Conservation (phyloP, 2,888 invertebrate species). For the Lithosia quadra region DNA sequence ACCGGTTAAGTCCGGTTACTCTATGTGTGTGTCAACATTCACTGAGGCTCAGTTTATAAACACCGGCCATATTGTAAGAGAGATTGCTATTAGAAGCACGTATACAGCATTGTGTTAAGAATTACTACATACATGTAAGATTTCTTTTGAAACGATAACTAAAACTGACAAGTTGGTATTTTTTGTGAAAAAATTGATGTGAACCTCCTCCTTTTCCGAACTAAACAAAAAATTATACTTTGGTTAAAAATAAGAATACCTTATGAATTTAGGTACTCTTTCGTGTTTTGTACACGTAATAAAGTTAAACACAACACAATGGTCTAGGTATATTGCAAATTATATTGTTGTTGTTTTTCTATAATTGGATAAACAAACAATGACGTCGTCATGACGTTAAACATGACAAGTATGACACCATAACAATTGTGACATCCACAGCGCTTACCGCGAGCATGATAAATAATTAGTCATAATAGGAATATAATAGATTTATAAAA, state of each 20-base stretch:
- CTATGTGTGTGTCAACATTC: slow-evolving; percentile 52
- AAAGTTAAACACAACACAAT: neutral
- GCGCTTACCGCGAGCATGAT: neutral
- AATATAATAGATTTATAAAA: no score
- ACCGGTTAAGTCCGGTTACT: slow-evolving; percentile 58
- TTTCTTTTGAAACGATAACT: slow-evolving; percentile 32
- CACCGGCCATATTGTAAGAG: slow-evolving; percentile 62
- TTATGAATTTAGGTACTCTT: neutral
- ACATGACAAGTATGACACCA: slow-evolving; percentile 4
- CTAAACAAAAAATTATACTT: no score
- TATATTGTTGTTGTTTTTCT: neutral
- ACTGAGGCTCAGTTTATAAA: slow-evolving; percentile 64
- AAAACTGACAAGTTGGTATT: no score
- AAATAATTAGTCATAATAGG: neutral
- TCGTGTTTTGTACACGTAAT: neutral
- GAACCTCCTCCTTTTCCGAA: no score
- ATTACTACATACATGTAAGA: slow-evolving; percentile 29
- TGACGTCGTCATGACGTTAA: neutral
- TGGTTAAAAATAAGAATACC: no score
- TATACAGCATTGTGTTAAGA: slow-evolving; percentile 55
- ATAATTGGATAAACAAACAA: neutral
- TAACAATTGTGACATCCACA: neutral
- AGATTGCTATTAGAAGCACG: slow-evolving; percentile 58
- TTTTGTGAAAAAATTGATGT: no score
- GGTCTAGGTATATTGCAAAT: neutral